Conservation (phyloP, 2,113 vertebrate genomes). For the Macrotis lagotis region DNA sequence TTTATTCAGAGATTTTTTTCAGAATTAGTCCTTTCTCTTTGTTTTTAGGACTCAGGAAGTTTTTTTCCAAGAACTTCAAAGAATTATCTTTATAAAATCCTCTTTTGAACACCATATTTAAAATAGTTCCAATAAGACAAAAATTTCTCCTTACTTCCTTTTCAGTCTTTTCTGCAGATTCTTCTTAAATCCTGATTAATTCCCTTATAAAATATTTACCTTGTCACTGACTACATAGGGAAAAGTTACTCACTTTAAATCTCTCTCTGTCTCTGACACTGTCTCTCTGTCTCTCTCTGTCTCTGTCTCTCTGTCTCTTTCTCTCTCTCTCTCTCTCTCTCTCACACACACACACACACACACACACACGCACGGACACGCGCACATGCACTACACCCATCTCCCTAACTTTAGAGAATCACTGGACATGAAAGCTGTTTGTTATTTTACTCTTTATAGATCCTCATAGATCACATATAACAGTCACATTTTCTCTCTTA, state of each 20-base stretch:
- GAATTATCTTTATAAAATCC: neutral
- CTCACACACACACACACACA: too few species aligned
- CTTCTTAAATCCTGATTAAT: neutral
- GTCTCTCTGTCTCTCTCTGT: neutral
- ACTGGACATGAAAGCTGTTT: neutral
- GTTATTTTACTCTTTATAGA: neutral
- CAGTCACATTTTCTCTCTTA: neutral
- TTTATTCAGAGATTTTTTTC: neutral
- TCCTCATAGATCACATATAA: neutral
- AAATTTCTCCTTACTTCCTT: neutral
- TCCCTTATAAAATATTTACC: neutral
- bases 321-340: too few species aligned
- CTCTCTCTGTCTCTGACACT: too few species aligned
- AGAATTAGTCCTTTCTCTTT: neutral
- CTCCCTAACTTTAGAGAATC: neutral
- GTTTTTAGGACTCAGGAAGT: neutral
- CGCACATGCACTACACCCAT: too few species aligned
- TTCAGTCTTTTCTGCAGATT: neutral
- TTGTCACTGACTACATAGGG: neutral
- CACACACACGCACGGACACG: too few species aligned
- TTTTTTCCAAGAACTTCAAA: neutral
- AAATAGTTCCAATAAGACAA: neutral
- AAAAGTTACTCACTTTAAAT: neutral
- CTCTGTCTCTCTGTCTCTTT: neutral
- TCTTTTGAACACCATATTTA: neutral